phyloP scores from a whole-genome alignment of 2,888 invertebrate species.

The Slavum lentiscoides region DNA sequence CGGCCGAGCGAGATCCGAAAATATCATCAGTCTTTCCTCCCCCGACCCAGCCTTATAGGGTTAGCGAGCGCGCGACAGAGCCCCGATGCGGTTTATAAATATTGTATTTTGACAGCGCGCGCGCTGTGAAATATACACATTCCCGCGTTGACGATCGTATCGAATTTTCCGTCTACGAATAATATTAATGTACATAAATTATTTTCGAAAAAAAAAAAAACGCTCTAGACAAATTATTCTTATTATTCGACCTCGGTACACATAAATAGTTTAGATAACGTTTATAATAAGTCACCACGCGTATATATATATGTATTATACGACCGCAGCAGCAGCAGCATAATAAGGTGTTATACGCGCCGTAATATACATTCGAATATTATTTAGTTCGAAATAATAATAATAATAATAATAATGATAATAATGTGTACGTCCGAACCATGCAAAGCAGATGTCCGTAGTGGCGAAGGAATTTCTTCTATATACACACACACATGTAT shows the following conservation, averaged over 20 bases:
- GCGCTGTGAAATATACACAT: not conserved
- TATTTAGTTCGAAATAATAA: slow-evolving; percentile 37
- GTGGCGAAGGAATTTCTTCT: slow-evolving; percentile 1
- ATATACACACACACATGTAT: slow-evolving; percentile 2
- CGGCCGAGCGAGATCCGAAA: too few species aligned
- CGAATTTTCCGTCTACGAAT: slow-evolving; percentile 22
- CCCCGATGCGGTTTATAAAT: too few species aligned
- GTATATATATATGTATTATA: not conserved
- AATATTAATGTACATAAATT: slow-evolving; percentile 22
- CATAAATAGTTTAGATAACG: not conserved
- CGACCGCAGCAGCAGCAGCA: too few species aligned
- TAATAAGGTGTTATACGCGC: not conserved
- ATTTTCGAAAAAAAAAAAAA: slow-evolving; percentile 22
- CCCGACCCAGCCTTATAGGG: too few species aligned
- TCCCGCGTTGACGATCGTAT: slow-evolving; percentile 30
- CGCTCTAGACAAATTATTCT: slow-evolving; percentile 21
- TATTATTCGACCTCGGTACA: slow-evolving; percentile 9
- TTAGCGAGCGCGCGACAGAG: too few species aligned
- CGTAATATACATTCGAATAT: not conserved
- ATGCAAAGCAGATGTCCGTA: not conserved
- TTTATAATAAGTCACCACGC: too few species aligned
- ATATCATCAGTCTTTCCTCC: too few species aligned
- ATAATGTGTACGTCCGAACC: not conserved
- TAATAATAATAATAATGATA: not conserved
- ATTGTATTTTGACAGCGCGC: too few species aligned